Conservation (phyloP, 92 coral and sea anemone species). For the Porites evermanni region DNA sequence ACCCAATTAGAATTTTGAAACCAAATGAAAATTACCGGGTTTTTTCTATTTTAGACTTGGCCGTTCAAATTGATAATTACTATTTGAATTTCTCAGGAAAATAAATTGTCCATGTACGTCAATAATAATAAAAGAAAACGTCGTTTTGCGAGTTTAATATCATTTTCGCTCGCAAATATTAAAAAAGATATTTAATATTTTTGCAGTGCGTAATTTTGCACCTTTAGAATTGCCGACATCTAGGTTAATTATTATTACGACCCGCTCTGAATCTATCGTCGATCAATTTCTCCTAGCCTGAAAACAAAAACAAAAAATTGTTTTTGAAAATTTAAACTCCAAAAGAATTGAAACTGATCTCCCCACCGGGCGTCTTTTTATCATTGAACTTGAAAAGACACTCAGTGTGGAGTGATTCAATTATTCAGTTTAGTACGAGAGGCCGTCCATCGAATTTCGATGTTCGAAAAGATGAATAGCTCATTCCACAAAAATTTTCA, state of each 20-base stretch:
- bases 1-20: not conserved
- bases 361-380: not conserved
- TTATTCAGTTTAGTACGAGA: not conserved
- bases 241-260: not conserved
- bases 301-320: not conserved
- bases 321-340: not conserved
- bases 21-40: too few relatives aligned
- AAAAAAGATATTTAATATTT: not conserved
- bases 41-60: not conserved
- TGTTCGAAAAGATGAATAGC: not conserved
- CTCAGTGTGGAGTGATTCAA: not conserved
- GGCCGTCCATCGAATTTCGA: not conserved
- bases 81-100: not conserved
- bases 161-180: not conserved
- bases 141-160: not conserved
- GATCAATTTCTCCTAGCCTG: not conserved
- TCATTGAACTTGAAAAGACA: not conserved
- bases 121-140: not conserved
- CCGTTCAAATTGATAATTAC: not conserved
- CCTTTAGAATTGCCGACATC: not conserved
- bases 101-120: slow-evolving; percentile 7
- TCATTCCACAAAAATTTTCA: not conserved
- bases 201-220: not conserved
- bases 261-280: not conserved
- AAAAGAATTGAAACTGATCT: not conserved